A percentile compares a stretch with the other conserved stretches of the same genome.
phyloP scores from a whole-genome alignment of 2,797 vertebrate genomes.

The Malurus leucopterus region DNA sequence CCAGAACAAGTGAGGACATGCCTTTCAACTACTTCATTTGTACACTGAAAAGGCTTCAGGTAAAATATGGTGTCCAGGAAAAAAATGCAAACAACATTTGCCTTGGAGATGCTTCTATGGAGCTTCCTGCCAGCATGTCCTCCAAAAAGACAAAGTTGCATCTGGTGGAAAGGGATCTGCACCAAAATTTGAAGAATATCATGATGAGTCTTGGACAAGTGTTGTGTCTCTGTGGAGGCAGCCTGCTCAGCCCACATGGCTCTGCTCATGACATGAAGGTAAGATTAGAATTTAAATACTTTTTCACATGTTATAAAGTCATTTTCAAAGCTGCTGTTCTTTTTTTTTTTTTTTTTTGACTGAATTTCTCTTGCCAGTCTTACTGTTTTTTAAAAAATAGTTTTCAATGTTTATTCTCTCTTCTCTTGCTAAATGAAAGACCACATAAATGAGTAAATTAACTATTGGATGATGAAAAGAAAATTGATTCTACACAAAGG shows the following conservation, averaged over 20 bases:
- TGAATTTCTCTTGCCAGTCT: background rate
- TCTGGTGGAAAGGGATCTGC: background rate
- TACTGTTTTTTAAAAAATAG: background rate
- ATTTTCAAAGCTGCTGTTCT: background rate
- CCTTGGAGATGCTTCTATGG: background rate
- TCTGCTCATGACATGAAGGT: background rate
- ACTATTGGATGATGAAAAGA: background rate
- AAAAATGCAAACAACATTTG: background rate
- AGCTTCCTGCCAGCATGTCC: background rate
- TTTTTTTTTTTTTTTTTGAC: background rate
- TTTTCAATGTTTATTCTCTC: background rate
- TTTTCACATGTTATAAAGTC: background rate
- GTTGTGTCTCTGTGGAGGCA: background rate
- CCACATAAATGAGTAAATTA: background rate
- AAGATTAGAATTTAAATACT: background rate
- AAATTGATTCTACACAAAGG: background rate
- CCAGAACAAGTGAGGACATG: fast-evolving
- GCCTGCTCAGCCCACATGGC: background rate
- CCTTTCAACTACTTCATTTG: background rate
- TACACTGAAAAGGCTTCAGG: background rate
- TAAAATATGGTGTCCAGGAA: background rate
- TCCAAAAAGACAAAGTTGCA: background rate
- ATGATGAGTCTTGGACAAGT: background rate
- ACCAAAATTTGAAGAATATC: background rate
- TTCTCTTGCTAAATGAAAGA: background rate